Conservation (phyloP, 2,797 vertebrate species). For the Acropternis orthonyx region DNA sequence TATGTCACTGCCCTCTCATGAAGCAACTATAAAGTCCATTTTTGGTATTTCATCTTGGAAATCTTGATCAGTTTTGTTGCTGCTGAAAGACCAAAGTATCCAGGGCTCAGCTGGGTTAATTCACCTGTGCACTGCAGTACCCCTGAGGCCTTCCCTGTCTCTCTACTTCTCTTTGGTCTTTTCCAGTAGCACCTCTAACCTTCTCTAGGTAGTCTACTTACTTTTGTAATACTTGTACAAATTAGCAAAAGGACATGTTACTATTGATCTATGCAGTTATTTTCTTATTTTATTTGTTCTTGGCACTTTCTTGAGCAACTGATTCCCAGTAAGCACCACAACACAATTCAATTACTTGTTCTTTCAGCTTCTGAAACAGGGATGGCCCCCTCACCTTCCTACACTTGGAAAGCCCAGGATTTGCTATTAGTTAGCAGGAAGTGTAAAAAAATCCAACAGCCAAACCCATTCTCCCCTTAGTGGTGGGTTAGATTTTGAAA, state of each 20-base stretch:
- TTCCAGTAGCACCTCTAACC: background rate
- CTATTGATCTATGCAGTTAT: background rate
- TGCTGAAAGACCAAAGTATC: background rate
- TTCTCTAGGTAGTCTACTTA: background rate
- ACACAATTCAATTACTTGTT: background rate
- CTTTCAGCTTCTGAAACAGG: background rate
- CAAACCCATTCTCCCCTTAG: background rate
- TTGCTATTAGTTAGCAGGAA: background rate
- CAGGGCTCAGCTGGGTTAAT: background rate
- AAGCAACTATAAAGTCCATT: background rate
- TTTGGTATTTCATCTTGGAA: background rate
- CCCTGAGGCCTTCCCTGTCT: background rate
- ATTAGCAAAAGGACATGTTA: background rate
- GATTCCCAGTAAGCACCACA: background rate
- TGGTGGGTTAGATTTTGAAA: background rate
- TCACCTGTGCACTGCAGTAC: accelerated
- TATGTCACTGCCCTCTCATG: background rate
- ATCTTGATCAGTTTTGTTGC: background rate
- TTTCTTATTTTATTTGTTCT: background rate
- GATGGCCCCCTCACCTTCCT: background rate
- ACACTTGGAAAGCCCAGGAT: background rate
- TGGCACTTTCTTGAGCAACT: background rate
- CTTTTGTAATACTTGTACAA: background rate
- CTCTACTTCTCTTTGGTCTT: background rate
- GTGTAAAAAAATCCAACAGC: background rate